These are phyloP conservation scores for Sinhomidia bicolor DNA, from an alignment of 2,888 invertebrate genomes.

Conservation along the genomic window DNA sequence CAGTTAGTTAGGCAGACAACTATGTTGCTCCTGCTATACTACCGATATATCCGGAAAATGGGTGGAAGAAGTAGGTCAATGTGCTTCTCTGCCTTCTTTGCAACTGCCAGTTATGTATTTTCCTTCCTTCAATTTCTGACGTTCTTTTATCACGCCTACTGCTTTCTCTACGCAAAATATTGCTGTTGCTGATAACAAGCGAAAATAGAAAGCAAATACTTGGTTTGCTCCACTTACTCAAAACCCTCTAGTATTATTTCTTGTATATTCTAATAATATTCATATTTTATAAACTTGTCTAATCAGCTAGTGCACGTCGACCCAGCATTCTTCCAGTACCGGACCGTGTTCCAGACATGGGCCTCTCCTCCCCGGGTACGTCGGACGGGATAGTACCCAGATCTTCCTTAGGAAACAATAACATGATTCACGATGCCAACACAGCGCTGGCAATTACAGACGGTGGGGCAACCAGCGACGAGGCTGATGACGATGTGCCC, in stretches of 20 bases:
- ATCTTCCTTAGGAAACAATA: constrained; percentile 56
- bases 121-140: not conserved
- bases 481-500: constrained; percentile 93
- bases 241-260: no score
- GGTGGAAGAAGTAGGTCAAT: not conserved
- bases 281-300: no score
- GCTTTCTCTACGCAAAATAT: no score
- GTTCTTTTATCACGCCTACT: not conserved
- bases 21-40: no score
- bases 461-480: constrained; percentile 85
- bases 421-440: constrained; percentile 6
- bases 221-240: constrained; percentile 42
- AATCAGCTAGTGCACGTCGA: constrained; percentile 90
- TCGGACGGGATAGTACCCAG: constrained; percentile 84
- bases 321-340: constrained; percentile 97
- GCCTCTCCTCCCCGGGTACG: constrained; percentile 89
- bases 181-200: no score
- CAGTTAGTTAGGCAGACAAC: not conserved
- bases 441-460: constrained; percentile 45
- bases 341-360: constrained; percentile 97
- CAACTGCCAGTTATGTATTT: no score
- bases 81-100: constrained; percentile 96
- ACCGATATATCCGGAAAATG: no score
- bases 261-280: no score
- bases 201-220: no score